These are phyloP conservation scores for Acanthiza pusilla DNA, from an alignment of 2,797 vertebrate genomes.

Conservation along the genomic window DNA sequence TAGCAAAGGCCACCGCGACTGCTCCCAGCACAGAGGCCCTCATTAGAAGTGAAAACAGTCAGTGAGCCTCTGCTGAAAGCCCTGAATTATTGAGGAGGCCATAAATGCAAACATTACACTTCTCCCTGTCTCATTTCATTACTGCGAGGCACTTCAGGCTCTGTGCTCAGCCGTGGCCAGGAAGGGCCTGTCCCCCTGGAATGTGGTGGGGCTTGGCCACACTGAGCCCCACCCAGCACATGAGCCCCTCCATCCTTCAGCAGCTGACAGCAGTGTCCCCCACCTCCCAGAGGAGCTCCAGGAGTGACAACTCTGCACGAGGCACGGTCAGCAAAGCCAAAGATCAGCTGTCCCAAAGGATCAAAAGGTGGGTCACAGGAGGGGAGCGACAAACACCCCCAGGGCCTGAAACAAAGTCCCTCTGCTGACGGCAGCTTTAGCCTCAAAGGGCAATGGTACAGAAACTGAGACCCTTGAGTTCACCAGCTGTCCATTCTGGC, in stretches of 20 bases:
- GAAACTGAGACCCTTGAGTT: neutral
- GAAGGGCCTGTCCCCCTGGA: neutral
- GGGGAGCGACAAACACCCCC: neutral
- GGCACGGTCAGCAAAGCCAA: neutral
- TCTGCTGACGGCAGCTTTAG: neutral
- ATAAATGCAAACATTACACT: slow-evolving; percentile 26
- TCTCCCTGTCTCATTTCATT: neutral
- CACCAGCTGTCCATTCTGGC: neutral
- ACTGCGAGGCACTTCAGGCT: neutral
- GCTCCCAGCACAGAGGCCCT: slow-evolving; percentile 23
- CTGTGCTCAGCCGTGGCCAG: fast-evolving
- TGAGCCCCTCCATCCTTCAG: neutral
- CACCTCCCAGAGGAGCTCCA: neutral
- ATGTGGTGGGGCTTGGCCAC: fast-evolving
- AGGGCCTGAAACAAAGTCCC: neutral
- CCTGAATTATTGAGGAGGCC: slow-evolving; percentile 41
- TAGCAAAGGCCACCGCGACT: neutral
- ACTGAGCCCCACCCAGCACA: neutral
- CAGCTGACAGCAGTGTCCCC: neutral
- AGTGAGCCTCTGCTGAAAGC: neutral
- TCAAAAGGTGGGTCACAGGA: neutral
- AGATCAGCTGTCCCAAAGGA: neutral
- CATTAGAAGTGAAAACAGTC: slow-evolving; percentile 15
- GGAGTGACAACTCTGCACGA: neutral
- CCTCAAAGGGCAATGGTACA: neutral